These are phyloP conservation scores for Lathronympha strigana DNA, from an alignment of 2,888 invertebrate genomes.

Conservation along the genomic window DNA sequence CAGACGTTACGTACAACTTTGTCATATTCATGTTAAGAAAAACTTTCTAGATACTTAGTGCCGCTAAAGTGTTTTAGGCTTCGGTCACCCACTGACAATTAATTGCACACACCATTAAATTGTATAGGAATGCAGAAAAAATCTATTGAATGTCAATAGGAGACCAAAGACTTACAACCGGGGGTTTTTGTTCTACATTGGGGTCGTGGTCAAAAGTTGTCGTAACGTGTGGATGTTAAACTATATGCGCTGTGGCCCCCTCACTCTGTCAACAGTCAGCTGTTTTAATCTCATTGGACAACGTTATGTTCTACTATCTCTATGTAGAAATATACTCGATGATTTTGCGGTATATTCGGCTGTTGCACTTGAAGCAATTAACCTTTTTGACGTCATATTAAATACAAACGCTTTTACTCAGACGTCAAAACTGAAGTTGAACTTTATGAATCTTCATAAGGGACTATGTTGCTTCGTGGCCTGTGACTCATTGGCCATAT, in stretches of 20 bases:
- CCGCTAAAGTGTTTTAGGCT: slow-evolving; percentile 7
- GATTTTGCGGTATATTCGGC: background rate
- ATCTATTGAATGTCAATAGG: background rate
- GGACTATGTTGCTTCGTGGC: too few species aligned
- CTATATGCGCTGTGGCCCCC: slow-evolving; percentile 63
- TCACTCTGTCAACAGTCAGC: slow-evolving; percentile 64
- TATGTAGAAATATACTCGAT: background rate
- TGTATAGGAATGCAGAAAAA: background rate
- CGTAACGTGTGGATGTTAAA: slow-evolving; percentile 50
- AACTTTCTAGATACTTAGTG: slow-evolving; percentile 21
- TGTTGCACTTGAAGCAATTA: background rate
- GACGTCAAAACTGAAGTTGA: too few species aligned
- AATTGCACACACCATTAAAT: background rate
- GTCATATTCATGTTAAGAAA: slow-evolving; percentile 8
- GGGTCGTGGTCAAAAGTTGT: slow-evolving; percentile 41
- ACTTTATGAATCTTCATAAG: too few species aligned
- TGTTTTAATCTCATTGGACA: slow-evolving; percentile 50
- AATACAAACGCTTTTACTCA: too few species aligned
- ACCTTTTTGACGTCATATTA: too few species aligned
- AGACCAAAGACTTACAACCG: slow-evolving; percentile 8
- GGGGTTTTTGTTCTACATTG: slow-evolving; percentile 15
- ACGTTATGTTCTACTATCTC: background rate
- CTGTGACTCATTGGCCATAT: too few species aligned
- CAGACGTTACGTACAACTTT: slow-evolving; percentile 44
- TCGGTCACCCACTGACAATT: background rate